Percentiles rank a stretch among this genome's conserved stretches.
phyloP scores from a whole-genome alignment of 2,113 vertebrate genomes.

The Budorcas taxicolor region DNA sequence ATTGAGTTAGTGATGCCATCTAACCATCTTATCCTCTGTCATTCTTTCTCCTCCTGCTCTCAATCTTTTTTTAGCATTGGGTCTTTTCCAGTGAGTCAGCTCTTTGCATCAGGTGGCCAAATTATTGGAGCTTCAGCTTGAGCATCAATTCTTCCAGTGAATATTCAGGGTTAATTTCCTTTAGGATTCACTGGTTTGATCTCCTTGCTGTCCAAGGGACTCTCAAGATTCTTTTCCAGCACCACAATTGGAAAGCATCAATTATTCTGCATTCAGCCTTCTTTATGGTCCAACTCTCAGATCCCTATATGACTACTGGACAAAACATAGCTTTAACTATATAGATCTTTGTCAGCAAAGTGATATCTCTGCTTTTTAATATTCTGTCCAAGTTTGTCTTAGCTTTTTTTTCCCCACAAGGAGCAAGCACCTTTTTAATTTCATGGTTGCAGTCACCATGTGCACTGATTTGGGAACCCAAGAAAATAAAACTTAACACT shows the following conservation, averaged over 20 bases:
- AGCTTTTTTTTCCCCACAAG: neutral
- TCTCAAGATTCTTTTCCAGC: neutral
- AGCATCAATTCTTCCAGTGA: neutral
- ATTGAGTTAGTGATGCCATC: neutral
- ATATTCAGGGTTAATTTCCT: neutral
- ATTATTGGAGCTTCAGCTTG: neutral
- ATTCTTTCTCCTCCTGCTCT: neutral
- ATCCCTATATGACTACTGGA: neutral
- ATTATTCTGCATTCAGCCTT: neutral
- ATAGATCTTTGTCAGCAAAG: neutral
- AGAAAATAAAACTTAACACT: neutral
- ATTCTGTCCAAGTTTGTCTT: neutral
- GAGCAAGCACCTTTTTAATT: neutral
- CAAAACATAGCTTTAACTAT: neutral
- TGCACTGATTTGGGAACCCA: neutral
- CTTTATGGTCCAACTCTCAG: neutral
- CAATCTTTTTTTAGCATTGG: neutral
- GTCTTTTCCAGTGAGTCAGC: neutral
- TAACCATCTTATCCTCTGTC: neutral
- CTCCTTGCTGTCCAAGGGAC: neutral
- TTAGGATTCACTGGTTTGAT: neutral
- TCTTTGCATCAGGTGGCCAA: neutral
- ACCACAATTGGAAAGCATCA: neutral
- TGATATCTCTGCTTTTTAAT: neutral
- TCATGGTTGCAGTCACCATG: neutral